phyloP scores from a whole-genome alignment of 1,140 invertebrate genomes.

The Aphis craccivora region DNA sequence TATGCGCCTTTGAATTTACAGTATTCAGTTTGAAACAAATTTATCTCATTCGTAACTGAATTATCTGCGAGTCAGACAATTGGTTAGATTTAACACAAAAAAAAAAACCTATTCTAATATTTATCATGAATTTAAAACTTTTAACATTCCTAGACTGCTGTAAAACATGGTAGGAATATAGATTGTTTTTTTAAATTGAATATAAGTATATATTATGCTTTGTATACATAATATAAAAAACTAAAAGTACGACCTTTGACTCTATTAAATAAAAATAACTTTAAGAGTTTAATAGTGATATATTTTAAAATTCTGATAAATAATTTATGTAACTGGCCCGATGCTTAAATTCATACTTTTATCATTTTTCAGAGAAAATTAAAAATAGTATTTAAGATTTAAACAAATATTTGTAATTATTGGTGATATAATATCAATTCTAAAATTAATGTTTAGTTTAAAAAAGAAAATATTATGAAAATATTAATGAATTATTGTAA shows the following conservation, averaged over 20 bases:
- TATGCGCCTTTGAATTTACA: neutral
- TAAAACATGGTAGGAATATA: neutral
- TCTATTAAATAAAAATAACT: neutral
- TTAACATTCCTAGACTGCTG: neutral
- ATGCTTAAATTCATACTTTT: neutral
- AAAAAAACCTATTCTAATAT: constrained; percentile 17
- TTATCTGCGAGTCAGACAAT: neutral
- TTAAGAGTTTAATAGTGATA: neutral
- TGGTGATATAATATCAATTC: neutral
- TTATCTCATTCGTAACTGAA: neutral
- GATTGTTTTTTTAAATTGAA: constrained; percentile 33
- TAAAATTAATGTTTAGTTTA: neutral
- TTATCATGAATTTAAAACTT: neutral
- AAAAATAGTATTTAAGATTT: neutral
- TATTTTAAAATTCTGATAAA: neutral
- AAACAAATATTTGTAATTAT: neutral
- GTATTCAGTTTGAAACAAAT: neutral
- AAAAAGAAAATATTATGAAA: neutral
- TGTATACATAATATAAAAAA: neutral
- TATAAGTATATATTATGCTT: neutral
- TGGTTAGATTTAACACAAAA: neutral
- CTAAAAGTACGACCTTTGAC: neutral
- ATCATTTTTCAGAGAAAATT: neutral
- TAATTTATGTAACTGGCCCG: neutral
- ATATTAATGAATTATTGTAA: neutral